Percentiles rank a stretch among this genome's conserved stretches.
Conservation (phyloP, 1,140 invertebrate genomes). For the Hormaphis cornu region DNA sequence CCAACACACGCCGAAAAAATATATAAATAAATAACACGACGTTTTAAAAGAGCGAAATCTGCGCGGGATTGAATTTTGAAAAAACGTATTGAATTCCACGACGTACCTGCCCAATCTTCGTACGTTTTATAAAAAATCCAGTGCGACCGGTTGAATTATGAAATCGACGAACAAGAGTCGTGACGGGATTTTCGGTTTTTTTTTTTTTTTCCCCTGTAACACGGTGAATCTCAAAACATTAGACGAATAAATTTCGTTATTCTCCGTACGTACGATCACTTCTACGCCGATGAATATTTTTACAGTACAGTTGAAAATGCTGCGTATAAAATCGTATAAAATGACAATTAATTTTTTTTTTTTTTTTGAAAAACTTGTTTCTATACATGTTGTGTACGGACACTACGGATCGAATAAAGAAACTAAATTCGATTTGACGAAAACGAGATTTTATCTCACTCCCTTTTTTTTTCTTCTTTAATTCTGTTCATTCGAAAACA, state of each 20-base stretch:
- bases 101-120: background rate
- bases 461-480: background rate
- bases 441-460: background rate
- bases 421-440: background rate
- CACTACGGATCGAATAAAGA: background rate
- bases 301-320: too few species aligned
- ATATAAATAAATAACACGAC: too few species aligned
- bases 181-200: conserved; percentile 15
- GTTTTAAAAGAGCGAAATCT: too few species aligned
- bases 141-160: conserved; percentile 14
- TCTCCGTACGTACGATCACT: background rate
- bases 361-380: background rate
- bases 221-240: background rate
- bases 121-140: conserved; percentile 6
- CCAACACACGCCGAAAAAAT: too few species aligned
- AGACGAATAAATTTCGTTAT: conserved; percentile 10
- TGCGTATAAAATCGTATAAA: too few species aligned
- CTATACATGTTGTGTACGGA: too few species aligned
- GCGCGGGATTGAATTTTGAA: too few species aligned
- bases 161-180: background rate
- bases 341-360: too few species aligned
- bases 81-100: background rate
- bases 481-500: too few species aligned
- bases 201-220: background rate
- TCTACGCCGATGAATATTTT: background rate